Base-by-base conservation (phyloP, 2,797 vertebrate genomes). In the Sebastiscus albofasciatus region DNA sequence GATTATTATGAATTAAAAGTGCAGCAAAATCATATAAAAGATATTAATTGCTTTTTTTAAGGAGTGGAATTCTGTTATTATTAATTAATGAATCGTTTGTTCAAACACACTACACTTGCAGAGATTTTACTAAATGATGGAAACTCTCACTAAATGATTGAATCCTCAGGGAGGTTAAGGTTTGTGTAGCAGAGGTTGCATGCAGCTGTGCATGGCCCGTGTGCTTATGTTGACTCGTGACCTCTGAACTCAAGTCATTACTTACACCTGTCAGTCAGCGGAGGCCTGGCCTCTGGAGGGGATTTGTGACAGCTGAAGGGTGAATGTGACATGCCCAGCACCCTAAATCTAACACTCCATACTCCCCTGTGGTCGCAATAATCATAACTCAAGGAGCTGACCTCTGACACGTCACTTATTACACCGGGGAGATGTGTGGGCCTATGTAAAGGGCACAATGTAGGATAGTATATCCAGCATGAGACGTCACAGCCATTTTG, bases 201-300 rank as follows among this genome's bases (percentile, higher is more conserved):
- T 86, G 90, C 94, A 94, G 94, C 94, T 94, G 93, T 82, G 91
- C 81, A 72, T 59, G 69, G 85, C 64, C 84, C 55, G 56, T 75
- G 74, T 88, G 88, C 84, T 90, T 88, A 85, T 84, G 87, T 83
- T 89, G 90, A 92, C 88, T 90, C 42, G 6, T 84, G 90, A 93
- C 90, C 94, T 89, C 64, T 94, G 92, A 93, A 86, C 93, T 67
- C 0, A 20, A 83, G 80, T 91, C 92, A 93, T 94, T 94, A 94
- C 89, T 90, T 93, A 93, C 94, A 94, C 92, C 94, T 94, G 94
- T 93, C 94, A 94, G 88, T 94, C 92, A 94, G 86, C 26, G 12
- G 82, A 82, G 78, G 65, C 78, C 84, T 42, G 59, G 88, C 82
- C 93, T 87, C 88, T 79, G 65, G 82, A 86, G 82, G 84, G 71